Conservation (phyloP, 1,140 invertebrate species). For the Bombus balteatus region DNA sequence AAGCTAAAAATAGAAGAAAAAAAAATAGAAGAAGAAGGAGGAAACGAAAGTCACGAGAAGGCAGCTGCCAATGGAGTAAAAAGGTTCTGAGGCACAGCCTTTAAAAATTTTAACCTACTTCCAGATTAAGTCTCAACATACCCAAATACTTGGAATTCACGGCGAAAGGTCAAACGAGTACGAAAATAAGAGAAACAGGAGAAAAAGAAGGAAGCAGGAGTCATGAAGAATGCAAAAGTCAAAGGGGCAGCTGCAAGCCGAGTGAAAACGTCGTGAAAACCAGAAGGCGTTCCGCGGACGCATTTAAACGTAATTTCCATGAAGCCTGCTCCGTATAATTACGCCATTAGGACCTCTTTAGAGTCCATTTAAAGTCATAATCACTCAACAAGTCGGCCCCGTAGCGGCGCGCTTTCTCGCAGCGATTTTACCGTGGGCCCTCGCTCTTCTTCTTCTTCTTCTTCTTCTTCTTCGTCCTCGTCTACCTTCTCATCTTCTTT, state of each 20-base stretch:
- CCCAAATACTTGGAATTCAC: background rate
- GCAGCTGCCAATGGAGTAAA: too few relatives aligned
- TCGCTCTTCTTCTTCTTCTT: background rate
- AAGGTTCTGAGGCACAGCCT: too few relatives aligned
- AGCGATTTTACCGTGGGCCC: conserved; percentile 40
- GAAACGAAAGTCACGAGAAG: background rate
- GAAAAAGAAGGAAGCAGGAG: background rate
- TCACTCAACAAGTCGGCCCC: conserved; percentile 62
- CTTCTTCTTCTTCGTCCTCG: background rate
- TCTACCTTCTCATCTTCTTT: background rate
- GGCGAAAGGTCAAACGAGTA: background rate
- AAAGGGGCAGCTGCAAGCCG: conserved; percentile 1
- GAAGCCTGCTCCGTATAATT: conserved; percentile 61
- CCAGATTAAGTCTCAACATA: too few relatives aligned
- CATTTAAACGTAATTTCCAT: conserved; percentile 67
- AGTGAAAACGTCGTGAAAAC: conserved; percentile 44
- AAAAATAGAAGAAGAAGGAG: background rate
- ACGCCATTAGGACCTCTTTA: conserved; percentile 67
- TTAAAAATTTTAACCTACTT: too few relatives aligned
- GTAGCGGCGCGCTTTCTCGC: conserved; percentile 47
- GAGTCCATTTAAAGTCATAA: conserved; percentile 67
- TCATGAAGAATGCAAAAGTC: background rate
- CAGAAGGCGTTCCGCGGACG: conserved; percentile 49
- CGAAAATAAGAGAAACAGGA: too few relatives aligned
- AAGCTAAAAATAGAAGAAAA: too few relatives aligned